Conservation (phyloP, 2,888 invertebrate genomes). For the Brassicogethes aeneus region DNA sequence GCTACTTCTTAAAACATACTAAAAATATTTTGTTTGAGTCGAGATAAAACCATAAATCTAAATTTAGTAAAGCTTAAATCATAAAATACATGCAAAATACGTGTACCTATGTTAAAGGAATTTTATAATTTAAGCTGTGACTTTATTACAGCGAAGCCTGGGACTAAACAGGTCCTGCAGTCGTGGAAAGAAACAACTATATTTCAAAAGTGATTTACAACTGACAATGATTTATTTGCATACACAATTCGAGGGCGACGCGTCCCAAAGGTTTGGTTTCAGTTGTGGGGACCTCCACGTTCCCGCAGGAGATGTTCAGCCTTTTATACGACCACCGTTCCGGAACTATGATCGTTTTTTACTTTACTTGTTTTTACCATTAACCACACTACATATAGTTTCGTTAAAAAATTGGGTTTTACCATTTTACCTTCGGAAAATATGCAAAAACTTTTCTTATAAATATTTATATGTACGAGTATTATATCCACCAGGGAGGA, state of each 20-base stretch:
- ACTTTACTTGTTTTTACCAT: constrained; percentile 5
- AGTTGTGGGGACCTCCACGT: constrained; percentile 18
- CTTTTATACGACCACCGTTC: constrained; percentile 20
- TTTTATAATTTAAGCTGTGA: constrained; percentile 20
- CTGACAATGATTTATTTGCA: constrained; percentile 34
- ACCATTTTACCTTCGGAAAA: too few species aligned
- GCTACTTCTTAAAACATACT: too few species aligned
- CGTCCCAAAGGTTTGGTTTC: constrained; percentile 20
- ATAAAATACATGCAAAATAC: too few species aligned
- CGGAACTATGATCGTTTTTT: constrained; percentile 17
- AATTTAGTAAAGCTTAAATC: too few species aligned
- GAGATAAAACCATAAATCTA: too few species aligned
- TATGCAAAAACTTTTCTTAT: too few species aligned
- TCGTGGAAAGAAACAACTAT: constrained; percentile 23
- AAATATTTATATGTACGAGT: too few species aligned
- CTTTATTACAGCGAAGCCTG: constrained; percentile 22
- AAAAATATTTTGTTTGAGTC: too few species aligned
- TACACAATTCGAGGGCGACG: constrained; percentile 23
- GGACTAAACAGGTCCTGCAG: constrained; percentile 18
- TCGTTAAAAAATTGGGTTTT: too few species aligned
- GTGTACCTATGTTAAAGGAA: constrained; percentile 5
- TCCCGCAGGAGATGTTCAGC: constrained; percentile 23
- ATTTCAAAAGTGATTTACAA: constrained; percentile 32
- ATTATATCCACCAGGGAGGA: too few species aligned
- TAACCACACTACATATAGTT: too few species aligned